Conservation (phyloP, 2,797 vertebrate genomes). For the Distichodus sexfasciatus region DNA sequence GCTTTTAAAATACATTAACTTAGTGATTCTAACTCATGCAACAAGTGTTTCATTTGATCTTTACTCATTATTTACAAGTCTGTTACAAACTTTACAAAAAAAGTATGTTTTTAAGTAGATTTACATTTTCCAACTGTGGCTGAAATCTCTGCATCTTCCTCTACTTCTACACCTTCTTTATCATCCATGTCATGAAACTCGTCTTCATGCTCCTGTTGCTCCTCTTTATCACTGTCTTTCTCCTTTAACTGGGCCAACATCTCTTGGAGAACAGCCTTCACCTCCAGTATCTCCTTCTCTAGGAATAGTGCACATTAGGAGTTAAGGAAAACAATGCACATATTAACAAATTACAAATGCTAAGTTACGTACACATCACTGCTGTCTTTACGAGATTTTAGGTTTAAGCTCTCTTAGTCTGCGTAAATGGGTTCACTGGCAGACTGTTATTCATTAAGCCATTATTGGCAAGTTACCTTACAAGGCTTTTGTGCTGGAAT, state of each 20-base stretch:
- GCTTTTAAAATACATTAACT: no score
- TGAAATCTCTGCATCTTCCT: constrained; percentile 77
- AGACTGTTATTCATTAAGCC: no score
- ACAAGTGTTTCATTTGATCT: no score
- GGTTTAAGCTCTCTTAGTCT: no score
- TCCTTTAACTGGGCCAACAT: constrained; percentile 80
- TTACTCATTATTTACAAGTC: no score
- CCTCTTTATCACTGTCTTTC: constrained; percentile 63
- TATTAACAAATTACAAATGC: not conserved
- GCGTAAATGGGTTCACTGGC: no score
- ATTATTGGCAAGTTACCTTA: no score
- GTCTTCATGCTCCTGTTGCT: constrained; percentile 47
- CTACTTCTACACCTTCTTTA: constrained; percentile 60
- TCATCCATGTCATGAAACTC: constrained; percentile 43
- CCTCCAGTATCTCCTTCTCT: constrained; percentile 84
- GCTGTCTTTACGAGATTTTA: no score
- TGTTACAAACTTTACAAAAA: no score
- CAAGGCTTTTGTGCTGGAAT: no score
- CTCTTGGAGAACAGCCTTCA: constrained; percentile 83
- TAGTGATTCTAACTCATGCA: no score
- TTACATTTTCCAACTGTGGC: constrained; percentile 82
- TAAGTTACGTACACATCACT: constrained; percentile 22
- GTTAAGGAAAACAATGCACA: constrained; percentile 76
- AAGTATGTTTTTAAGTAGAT: no score
- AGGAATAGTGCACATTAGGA: constrained; percentile 73